A percentile compares a stretch with the other conserved stretches of the same genome.
Evolutionary conservation across 2,888 invertebrate genomes (phyloP).

Genomic region (Melangyna quadrimaculata): DNA sequence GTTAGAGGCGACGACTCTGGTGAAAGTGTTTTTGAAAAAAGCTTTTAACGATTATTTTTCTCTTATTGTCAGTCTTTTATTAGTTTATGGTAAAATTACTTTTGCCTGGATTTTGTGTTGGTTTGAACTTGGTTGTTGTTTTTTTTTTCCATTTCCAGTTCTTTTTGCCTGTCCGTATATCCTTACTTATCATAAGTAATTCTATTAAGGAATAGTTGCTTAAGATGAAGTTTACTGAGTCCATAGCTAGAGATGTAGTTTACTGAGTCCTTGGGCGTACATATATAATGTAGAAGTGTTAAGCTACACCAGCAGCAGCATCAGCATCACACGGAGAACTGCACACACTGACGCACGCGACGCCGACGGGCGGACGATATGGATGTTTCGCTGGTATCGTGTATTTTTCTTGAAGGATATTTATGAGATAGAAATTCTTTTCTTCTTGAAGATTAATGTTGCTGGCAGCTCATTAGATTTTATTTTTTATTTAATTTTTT

Average conservation of each 20-base stretch:
- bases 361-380: too few species aligned
- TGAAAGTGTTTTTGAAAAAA: slow-evolving; percentile 54
- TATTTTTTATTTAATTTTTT: slow-evolving; percentile 22
- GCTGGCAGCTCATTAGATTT: slow-evolving; percentile 64
- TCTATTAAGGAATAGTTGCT: slow-evolving; percentile 58
- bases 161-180: background rate
- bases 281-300: slow-evolving; percentile 11
- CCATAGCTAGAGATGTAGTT: slow-evolving; percentile 48
- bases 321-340: background rate
- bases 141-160: background rate
- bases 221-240: slow-evolving; percentile 44
- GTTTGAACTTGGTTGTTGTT: background rate
- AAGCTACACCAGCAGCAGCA: background rate
- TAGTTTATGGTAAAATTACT: slow-evolving; percentile 70
- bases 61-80: slow-evolving; percentile 68
- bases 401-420: slow-evolving; percentile 58
- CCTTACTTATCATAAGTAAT: slow-evolving; percentile 36
- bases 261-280: slow-evolving; percentile 4
- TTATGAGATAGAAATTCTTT: slow-evolving; percentile 64
- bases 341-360: background rate
- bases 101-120: slow-evolving; percentile 48
- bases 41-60: slow-evolving; percentile 70
- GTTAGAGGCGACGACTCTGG: background rate
- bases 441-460: slow-evolving; percentile 59
- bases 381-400: background rate